These are phyloP conservation scores for Adelges cooleyi DNA, from an alignment of 1,140 invertebrate species.

Conservation along the genomic window DNA sequence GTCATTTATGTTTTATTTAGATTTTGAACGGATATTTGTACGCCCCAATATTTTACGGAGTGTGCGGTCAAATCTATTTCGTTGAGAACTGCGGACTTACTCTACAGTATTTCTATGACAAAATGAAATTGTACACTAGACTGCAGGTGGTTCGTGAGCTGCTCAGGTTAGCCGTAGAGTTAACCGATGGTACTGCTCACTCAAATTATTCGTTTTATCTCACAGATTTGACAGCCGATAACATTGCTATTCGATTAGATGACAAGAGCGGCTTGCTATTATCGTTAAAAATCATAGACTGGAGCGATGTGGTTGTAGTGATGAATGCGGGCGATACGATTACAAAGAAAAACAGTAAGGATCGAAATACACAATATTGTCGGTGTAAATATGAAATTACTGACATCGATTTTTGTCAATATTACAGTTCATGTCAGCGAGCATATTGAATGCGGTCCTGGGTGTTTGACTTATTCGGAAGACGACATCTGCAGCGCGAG, in stretches of 20 bases:
- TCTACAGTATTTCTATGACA: neutral
- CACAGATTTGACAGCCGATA: slow-evolving; percentile 17
- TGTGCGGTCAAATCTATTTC: slow-evolving; percentile 1
- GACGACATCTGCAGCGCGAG: neutral
- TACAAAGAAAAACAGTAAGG: neutral
- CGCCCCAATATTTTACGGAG: neutral
- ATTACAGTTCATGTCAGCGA: neutral
- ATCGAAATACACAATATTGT: neutral
- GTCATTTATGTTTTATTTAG: neutral
- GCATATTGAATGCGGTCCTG: neutral
- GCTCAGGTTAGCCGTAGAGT: neutral
- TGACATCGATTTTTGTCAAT: neutral
- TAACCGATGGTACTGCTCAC: slow-evolving; percentile 14
- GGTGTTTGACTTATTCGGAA: slow-evolving; percentile 9
- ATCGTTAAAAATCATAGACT: slow-evolving; percentile 11
- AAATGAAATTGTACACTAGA: neutral
- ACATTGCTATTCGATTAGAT: slow-evolving; percentile 1
- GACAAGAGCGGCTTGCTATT: neutral
- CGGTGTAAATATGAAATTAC: neutral
- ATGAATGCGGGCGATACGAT: neutral
- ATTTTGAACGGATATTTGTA: neutral
- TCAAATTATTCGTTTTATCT: slow-evolving; percentile 10
- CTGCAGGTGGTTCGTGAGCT: neutral
- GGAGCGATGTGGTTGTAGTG: slow-evolving; percentile 7
- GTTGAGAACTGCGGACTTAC: slow-evolving; percentile 15